Evolutionary conservation across 1,140 invertebrate genomes (phyloP).

Genomic region (Catajapyx aquilonaris): DNA sequence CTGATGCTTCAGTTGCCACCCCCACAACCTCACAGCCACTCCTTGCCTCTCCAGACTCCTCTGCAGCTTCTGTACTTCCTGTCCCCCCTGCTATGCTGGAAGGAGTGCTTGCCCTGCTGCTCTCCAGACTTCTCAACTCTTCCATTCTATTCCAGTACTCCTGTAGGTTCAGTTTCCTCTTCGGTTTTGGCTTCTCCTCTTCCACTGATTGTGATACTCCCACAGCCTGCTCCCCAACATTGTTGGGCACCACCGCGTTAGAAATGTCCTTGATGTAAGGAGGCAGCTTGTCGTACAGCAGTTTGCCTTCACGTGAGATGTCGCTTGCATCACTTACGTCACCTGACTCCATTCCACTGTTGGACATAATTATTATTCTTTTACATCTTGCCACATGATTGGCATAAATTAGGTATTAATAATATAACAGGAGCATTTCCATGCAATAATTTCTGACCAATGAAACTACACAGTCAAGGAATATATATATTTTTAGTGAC

Average conservation of each 20-base stretch:
- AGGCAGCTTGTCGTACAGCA: constrained; percentile 13
- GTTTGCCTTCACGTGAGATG: constrained; percentile 13
- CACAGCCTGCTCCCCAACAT: constrained; percentile 14
- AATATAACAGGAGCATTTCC: too few species aligned
- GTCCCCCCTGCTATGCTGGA: constrained; percentile 6
- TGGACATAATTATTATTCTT: too few species aligned
- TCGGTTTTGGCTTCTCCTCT: constrained; percentile 10
- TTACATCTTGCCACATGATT: too few species aligned
- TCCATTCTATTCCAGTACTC: constrained; percentile 25
- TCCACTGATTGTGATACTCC: constrained; percentile 9
- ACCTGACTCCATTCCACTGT: constrained; percentile 21
- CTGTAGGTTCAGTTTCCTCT: constrained; percentile 25
- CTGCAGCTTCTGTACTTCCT: background rate
- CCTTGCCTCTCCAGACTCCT: background rate
- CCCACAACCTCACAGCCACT: too few species aligned
- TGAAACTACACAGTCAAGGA: too few species aligned
- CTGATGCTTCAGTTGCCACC: too few species aligned
- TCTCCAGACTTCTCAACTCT: constrained; percentile 14
- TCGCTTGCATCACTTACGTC: constrained; percentile 21
- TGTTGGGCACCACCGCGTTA: constrained; percentile 5
- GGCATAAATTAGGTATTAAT: too few species aligned
- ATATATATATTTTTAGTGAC: too few species aligned
- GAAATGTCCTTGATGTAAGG: constrained; percentile 11
- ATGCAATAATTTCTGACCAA: too few species aligned
- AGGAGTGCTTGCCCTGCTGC: constrained; percentile 11